Conservation (phyloP, 2,113 vertebrate genomes). For the Toxotes chatareus region DNA sequence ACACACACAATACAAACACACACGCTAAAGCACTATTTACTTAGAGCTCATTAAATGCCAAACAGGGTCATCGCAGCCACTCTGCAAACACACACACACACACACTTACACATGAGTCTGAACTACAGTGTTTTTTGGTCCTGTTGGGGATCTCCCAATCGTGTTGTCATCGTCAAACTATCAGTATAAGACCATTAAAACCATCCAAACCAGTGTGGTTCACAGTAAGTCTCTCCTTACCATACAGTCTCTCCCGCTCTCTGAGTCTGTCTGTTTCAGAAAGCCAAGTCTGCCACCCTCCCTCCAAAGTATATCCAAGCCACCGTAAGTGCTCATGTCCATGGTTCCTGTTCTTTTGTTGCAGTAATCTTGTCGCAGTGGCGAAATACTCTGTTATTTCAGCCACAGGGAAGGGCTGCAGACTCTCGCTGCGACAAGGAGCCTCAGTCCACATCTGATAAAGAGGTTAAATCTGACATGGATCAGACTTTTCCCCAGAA, state of each 20-base stretch:
- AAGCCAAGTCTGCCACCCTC: constrained; percentile 32
- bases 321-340: constrained; percentile 69
- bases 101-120: constrained; percentile 58
- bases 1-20: constrained; percentile 28
- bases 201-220: constrained; percentile 77
- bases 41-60: constrained; percentile 71
- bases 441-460: constrained; percentile 42
- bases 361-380: constrained; percentile 39
- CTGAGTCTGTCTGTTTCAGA: constrained; percentile 48
- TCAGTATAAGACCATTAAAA: constrained; percentile 74
- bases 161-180: constrained; percentile 60
- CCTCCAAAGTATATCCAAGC: constrained; percentile 35
- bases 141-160: constrained; percentile 74
- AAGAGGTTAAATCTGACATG: constrained; percentile 41
- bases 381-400: constrained; percentile 28
- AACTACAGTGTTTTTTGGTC: constrained; percentile 84
- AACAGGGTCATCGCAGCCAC: constrained; percentile 48
- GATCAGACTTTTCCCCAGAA: constrained; percentile 47
- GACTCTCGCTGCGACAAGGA: constrained; percentile 32
- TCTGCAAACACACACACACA: constrained; percentile 65
- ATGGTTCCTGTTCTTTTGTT: constrained; percentile 59
- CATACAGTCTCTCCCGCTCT: constrained; percentile 39
- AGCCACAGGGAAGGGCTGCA: constrained; percentile 37
- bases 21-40: constrained; percentile 69
- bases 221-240: constrained; percentile 64